phyloP scores from a whole-genome alignment of 2,888 invertebrate species.

The Beris morrisii region DNA sequence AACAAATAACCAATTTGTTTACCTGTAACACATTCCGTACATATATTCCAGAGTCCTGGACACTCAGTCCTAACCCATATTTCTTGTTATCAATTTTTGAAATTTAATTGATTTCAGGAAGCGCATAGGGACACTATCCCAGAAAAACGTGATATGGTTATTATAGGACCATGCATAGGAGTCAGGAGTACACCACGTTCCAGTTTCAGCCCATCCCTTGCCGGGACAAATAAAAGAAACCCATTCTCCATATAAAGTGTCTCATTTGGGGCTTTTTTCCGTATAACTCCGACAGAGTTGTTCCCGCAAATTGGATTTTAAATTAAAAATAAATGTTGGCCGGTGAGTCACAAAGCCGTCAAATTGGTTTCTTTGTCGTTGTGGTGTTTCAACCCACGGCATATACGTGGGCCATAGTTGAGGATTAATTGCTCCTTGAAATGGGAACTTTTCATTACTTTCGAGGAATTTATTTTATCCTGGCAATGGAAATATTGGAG shows the following conservation, averaged over 20 bases:
- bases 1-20: no score
- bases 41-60: no score
- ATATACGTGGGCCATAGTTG: constrained; percentile 36
- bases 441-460: neutral
- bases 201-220: constrained; percentile 9
- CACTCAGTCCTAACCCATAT: no score
- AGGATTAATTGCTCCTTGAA: constrained; percentile 26
- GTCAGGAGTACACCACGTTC: neutral
- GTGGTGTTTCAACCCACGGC: constrained; percentile 40
- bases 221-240: constrained; percentile 25
- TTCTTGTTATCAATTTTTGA: constrained; percentile 27
- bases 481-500: neutral
- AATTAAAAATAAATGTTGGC: constrained; percentile 44
- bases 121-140: constrained; percentile 14
- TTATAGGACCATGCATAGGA: neutral
- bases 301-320: constrained; percentile 44
- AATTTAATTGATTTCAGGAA: constrained; percentile 26
- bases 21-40: no score
- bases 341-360: constrained; percentile 42
- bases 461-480: neutral
- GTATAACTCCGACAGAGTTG: constrained; percentile 35
- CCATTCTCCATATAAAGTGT: constrained; percentile 31
- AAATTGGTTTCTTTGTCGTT: constrained; percentile 43
- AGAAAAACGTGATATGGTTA: constrained; percentile 18
- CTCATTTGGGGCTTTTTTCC: constrained; percentile 31